Conservation (phyloP, 1,140 invertebrate species). For the Drosophila bocki region DNA sequence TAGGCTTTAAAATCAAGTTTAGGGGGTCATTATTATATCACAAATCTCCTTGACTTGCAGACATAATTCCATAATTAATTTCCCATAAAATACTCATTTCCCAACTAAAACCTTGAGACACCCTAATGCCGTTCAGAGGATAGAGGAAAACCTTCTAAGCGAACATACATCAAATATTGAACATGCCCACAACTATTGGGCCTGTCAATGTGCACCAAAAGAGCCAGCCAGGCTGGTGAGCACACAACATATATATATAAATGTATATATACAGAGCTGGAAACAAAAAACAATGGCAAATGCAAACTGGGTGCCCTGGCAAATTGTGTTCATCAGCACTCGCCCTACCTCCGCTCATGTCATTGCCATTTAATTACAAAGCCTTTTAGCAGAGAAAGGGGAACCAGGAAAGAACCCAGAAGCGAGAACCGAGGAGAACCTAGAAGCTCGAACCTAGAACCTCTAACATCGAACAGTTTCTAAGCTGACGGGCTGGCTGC, state of each 20-base stretch:
- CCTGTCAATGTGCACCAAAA: conserved; percentile 41
- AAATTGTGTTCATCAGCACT: conserved; percentile 37
- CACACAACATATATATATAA: conserved; percentile 7
- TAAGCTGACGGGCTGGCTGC: conserved; percentile 26
- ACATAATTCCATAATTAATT: not conserved
- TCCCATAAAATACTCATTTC: conserved; percentile 1
- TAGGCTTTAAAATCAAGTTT: no score
- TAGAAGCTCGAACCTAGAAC: not conserved
- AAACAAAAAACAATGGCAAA: conserved; percentile 64
- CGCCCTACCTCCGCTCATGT: conserved; percentile 18
- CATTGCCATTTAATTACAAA: conserved; percentile 76
- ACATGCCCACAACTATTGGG: conserved; percentile 77
- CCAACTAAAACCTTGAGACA: conserved; percentile 26
- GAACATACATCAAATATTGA: conserved; percentile 71
- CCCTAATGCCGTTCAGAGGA: conserved; percentile 46
- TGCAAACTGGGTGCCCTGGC: conserved; percentile 57
- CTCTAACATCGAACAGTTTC: conserved; percentile 17
- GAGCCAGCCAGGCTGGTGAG: conserved; percentile 9
- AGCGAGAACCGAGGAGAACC: not conserved
- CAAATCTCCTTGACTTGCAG: not conserved
- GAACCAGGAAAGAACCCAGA: conserved; percentile 1
- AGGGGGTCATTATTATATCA: no score
- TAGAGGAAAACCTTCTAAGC: conserved; percentile 35
- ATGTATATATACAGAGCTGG: conserved; percentile 8
- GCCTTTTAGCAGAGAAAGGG: conserved; percentile 10